phyloP scores from a whole-genome alignment of 2,113 vertebrate species.

The Beaufortia kweichowensis region DNA sequence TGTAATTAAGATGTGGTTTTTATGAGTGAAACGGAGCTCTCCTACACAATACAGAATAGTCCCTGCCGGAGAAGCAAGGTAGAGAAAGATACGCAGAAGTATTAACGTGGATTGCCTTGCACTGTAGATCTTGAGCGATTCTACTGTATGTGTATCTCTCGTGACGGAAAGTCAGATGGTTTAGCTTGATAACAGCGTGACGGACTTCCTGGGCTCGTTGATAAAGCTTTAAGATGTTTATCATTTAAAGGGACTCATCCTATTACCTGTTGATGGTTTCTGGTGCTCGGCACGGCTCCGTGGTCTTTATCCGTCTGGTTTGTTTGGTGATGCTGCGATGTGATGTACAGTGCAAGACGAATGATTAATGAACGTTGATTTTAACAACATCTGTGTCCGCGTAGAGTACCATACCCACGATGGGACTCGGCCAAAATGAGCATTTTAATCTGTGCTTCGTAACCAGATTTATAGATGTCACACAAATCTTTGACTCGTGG shows the following conservation, averaged over 20 bases:
- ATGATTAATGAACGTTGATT: conserved; percentile 81
- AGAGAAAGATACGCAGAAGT: conserved; percentile 20
- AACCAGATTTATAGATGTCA: neutral
- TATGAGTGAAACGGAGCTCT: conserved; percentile 35
- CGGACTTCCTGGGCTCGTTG: conserved; percentile 75
- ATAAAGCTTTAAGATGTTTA: conserved; percentile 77
- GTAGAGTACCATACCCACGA: conserved; percentile 49
- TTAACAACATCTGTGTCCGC: conserved; percentile 81
- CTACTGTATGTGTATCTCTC: conserved; percentile 38
- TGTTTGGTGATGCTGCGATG: conserved; percentile 50
- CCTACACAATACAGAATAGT: conserved; percentile 60
- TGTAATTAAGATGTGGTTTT: conserved; percentile 68
- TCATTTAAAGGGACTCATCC: conserved; percentile 71
- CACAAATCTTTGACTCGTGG: conserved; percentile 12
- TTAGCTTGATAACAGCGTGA: conserved; percentile 68
- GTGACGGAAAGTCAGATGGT: conserved; percentile 72
- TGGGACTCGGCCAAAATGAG: neutral
- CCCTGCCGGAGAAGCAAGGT: conserved; percentile 26
- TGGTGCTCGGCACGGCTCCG: conserved; percentile 43
- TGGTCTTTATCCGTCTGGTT: conserved; percentile 9
- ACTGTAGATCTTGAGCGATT: conserved; percentile 41
- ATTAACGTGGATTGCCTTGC: conserved; percentile 19
- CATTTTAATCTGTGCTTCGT: neutral
- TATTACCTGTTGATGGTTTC: conserved; percentile 69
- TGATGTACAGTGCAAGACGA: conserved; percentile 74